Percentiles rank a stretch among this genome's conserved stretches.
Evolutionary conservation across 2,888 invertebrate genomes (phyloP).

Genomic region (Limnephilus marmoratus): DNA sequence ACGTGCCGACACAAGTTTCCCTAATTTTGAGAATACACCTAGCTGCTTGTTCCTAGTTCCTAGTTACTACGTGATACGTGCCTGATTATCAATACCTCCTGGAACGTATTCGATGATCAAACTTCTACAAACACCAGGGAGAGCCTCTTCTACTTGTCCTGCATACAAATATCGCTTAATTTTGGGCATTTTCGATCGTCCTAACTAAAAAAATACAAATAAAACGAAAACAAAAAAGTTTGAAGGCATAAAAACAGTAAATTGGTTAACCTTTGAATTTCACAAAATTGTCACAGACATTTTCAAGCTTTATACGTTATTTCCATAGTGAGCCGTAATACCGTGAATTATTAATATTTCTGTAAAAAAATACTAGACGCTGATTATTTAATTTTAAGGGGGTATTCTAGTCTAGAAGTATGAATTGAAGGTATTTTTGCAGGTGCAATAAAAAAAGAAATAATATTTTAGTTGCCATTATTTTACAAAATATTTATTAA

Average conservation of each 20-base stretch:
- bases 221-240: neutral
- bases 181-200: neutral
- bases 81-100: constrained; percentile 30
- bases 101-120: constrained; percentile 8
- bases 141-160: neutral
- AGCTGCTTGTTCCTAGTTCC: neutral
- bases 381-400: no score
- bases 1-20: constrained; percentile 30
- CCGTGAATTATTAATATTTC: no score
- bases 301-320: no score
- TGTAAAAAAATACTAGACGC: no score
- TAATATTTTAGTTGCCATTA: no score
- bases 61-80: constrained; percentile 17
- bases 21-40: constrained; percentile 23
- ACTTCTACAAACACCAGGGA: neutral
- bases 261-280: no score
- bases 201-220: neutral
- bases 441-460: no score
- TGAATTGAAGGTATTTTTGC: no score
- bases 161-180: constrained; percentile 6
- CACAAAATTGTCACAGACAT: no score
- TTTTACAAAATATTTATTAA: no score
- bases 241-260: neutral
- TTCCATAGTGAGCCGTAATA: no score
- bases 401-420: no score